phyloP scores from a whole-genome alignment of 2,797 vertebrate species.

The Iguana delicatissima region DNA sequence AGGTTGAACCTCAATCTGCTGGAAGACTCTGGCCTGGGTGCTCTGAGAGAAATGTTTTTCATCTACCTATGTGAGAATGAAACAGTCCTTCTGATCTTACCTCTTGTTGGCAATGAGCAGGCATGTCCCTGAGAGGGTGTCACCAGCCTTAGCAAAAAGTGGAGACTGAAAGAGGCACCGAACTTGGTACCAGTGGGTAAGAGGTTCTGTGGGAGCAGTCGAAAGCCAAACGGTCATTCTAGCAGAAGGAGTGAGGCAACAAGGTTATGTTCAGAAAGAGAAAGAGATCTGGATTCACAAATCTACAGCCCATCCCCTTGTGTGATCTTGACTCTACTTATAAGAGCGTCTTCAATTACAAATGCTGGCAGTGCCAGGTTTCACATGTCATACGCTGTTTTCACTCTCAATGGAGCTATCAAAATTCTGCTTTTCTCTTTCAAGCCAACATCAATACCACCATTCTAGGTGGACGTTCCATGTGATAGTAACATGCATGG shows the following conservation, averaged over 20 bases:
- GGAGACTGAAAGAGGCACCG: slow-evolving; percentile 96
- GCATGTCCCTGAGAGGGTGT: slow-evolving; percentile 94
- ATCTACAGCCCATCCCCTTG: neutral
- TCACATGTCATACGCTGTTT: neutral
- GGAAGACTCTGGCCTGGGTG: neutral
- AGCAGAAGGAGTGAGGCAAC: slow-evolving; percentile 24
- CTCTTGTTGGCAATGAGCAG: slow-evolving; percentile 94
- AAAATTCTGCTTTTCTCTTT: neutral
- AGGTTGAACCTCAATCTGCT: neutral
- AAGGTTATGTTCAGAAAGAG: neutral
- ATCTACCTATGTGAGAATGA: neutral
- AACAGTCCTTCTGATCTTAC: slow-evolving; percentile 69
- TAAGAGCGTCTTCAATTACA: too few species aligned
- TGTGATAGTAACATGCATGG: neutral
- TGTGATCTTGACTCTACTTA: too few species aligned
- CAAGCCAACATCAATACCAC: neutral
- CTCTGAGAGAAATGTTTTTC: neutral
- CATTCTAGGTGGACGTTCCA: too few species aligned
- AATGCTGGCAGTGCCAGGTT: neutral
- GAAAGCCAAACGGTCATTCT: slow-evolving; percentile 97
- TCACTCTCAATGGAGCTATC: neutral
- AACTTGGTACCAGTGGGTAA: slow-evolving; percentile 98
- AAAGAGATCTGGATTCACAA: neutral
- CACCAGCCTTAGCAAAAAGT: slow-evolving; percentile 94
- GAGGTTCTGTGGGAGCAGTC: slow-evolving; percentile 94